Evolutionary conservation across 2,797 vertebrate species (phyloP), one percentile per base, ranked within the genome.

Genomic region (Sebastes nivosus): DNA sequence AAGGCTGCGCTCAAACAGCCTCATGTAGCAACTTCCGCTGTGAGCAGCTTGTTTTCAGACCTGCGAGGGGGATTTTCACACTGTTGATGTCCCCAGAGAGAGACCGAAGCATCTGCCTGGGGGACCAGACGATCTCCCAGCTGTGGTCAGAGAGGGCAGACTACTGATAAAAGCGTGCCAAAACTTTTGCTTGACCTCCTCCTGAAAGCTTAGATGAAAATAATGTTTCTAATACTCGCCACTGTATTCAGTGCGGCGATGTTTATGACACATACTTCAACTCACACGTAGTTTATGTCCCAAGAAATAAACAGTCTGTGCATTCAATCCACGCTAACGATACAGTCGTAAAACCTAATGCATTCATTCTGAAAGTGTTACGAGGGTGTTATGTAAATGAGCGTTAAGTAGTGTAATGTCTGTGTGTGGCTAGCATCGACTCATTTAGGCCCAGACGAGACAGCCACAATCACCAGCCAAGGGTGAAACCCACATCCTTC

Each of bases 401-500:
- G 75, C 4, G 34, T 63, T 52, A 65, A 57, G 80, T 55, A 67
- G 80, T 72, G 76, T 42, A 76, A 82, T 67, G 87, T 89, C 82
- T 90, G 82, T 10, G 78, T 90, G 92, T 63, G 86, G 91, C 90
- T 16, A 78, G 75, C 67, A 59, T 80, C 75, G 8, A 88, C 80
- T 93, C 82, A 87, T 88, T 86, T 90, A 83, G 83, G 88, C 87
- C 82, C 80, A 94, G 94, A 93, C 93, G 76, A 93, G 87, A 94
- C 91, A 95, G 93, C 93, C 93, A 91, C 94, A 94, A 93, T 92
- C 90, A 90, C 71, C 92, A 93, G 90, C 91, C 92, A 87, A 92
- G 92, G 90, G 93, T 91, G 90, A 94, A 94, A 95, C 85, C 93
- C 94, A 95, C 95, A 94, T 95, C 93, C 94, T 92, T 92, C 91